Conservation (phyloP, 2,888 invertebrate species). For the Drosophila crucigera region DNA sequence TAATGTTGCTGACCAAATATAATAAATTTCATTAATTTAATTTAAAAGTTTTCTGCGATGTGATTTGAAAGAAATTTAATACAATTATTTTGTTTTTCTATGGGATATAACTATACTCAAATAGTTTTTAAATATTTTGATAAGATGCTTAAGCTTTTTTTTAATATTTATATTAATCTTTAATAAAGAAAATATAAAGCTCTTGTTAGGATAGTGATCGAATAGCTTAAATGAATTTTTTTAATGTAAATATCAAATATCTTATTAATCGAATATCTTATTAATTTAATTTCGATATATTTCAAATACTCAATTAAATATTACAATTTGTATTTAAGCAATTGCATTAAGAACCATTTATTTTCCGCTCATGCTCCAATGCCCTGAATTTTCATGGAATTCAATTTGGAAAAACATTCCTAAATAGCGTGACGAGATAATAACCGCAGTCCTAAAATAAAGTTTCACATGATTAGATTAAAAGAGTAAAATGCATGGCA, state of each 20-base stretch:
- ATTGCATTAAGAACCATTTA: conserved; percentile 6
- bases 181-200: not conserved
- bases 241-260: not conserved
- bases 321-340: not conserved
- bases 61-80: not conserved
- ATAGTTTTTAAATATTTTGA: not conserved
- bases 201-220: not conserved
- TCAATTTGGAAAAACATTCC: conserved; percentile 21
- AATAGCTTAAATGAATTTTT: too few species aligned
- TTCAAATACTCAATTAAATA: too few species aligned
- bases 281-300: not conserved
- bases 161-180: too few species aligned
- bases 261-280: not conserved
- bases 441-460: conserved; percentile 44
- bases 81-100: not conserved
- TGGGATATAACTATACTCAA: not conserved
- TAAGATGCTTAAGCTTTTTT: not conserved
- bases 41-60: not conserved
- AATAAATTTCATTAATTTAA: not conserved
- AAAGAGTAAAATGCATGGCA: conserved; percentile 44
- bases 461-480: conserved; percentile 64
- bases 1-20: not conserved
- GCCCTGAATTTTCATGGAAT: conserved; percentile 34
- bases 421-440: conserved; percentile 44
- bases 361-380: not conserved